Percentiles rank a stretch among this genome's conserved stretches.
These are phyloP conservation scores for Genyomyrus donnyi DNA, from an alignment of 2,113 vertebrate genomes.

Conservation along the genomic window DNA sequence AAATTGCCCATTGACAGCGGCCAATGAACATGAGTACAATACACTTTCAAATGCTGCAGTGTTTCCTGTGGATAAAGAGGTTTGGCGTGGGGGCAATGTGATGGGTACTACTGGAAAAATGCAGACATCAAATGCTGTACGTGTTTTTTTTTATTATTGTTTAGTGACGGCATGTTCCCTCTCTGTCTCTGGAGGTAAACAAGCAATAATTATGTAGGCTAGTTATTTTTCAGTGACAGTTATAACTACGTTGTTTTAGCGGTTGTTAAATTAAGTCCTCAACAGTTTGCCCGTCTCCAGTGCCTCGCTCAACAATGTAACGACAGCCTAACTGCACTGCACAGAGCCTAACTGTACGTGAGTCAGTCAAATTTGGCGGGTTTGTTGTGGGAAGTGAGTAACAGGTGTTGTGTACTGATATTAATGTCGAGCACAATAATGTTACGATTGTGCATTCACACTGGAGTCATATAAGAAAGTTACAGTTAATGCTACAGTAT, in stretches of 20 bases:
- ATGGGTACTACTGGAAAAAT: background rate
- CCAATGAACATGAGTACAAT: background rate
- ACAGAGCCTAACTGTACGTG: too few relatives aligned
- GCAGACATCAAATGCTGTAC: background rate
- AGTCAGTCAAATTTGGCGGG: too few relatives aligned
- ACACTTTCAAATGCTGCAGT: background rate
- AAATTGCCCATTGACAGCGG: background rate
- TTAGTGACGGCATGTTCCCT: background rate
- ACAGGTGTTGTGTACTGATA: background rate
- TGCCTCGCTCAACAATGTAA: background rate
- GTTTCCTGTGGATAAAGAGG: background rate
- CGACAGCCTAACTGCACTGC: background rate
- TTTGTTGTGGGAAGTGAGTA: background rate
- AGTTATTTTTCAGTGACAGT: background rate
- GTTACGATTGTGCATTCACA: background rate
- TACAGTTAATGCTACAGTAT: background rate
- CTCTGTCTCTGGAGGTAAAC: background rate
- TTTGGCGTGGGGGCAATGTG: background rate
- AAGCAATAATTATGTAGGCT: background rate
- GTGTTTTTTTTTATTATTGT: background rate
- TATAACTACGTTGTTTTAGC: background rate
- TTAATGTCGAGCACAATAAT: background rate
- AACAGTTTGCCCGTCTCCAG: background rate
- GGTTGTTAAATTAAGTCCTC: background rate
- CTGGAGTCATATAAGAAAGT: background rate